Evolutionary conservation across 2,797 vertebrate genomes (phyloP).

Genomic region (Centropyge bicolor): DNA sequence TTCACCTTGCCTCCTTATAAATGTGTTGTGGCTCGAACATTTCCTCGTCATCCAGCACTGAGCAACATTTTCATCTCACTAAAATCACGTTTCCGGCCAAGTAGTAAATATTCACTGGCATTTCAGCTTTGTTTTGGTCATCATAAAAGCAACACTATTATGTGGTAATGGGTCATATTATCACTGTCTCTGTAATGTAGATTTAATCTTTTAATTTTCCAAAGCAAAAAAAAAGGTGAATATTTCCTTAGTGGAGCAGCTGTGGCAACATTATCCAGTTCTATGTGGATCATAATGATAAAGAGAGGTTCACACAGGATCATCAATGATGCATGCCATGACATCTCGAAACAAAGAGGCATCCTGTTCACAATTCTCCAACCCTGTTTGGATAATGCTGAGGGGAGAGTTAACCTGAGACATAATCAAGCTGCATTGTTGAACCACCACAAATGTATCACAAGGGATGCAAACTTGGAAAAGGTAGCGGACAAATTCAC

Average conservation of each 20-base stretch:
- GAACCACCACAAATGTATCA: slow-evolving; percentile 3
- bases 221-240: neutral
- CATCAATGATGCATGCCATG: neutral
- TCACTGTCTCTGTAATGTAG: slow-evolving; percentile 1
- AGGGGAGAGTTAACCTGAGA: slow-evolving; percentile 1
- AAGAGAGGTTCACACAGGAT: neutral
- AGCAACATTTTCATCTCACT: neutral
- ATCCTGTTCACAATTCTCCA: slow-evolving; percentile 1
- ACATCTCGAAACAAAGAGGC: neutral
- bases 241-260: neutral
- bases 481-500: slow-evolving; percentile 19
- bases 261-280: slow-evolving; percentile 4
- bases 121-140: slow-evolving; percentile 1
- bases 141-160: slow-evolving; percentile 6
- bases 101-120: neutral
- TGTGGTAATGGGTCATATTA: neutral
- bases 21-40: neutral
- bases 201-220: slow-evolving; percentile 10
- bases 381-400: slow-evolving; percentile 9
- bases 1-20: neutral
- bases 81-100: slow-evolving; percentile 11
- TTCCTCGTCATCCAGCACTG: neutral
- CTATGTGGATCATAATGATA: slow-evolving; percentile 10
- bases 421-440: slow-evolving; percentile 5
- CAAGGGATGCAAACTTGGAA: neutral